Evolutionary conservation across 2,113 vertebrate species (phyloP), one percentile per base, ranked within the genome.

Genomic region (Megaleporinus macrocephalus): DNA sequence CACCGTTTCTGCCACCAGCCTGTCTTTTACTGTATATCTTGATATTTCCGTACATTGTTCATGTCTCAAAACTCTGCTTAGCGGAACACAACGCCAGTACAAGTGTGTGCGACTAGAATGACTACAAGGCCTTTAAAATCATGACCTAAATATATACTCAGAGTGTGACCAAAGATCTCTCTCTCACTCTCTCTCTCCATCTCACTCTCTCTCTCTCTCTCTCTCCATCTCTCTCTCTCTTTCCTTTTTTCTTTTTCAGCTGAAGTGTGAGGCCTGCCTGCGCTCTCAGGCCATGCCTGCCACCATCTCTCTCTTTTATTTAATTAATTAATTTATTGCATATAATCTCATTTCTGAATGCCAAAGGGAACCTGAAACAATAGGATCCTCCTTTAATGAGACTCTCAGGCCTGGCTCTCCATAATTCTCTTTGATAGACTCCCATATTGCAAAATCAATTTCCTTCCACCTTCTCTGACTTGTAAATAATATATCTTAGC

Each of bases 351-450:
- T 83, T 82, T 86, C 85, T 84, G 88, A 84, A 53, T 24, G 85
- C 83, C 84, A 72, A 53, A 65, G 78, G 80, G n/a, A 55, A 72
- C 26, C 59, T 84, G 62, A 86, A 89, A 84, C 89, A 76, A 63
- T 83, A 83, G 84, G 87, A 85, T 79, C 87, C 82, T 84, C 89
- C 81, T 91, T 91, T 90, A 91, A 90, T 89, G 89, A 90, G 86
- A 85, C 83, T 82, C 78, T 61, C 77, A 84, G 88, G 84, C 86
- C 76, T 76, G 81, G 82, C 89, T 70, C 79, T 89, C 86, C 82
- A 91, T 91, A 90, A 91, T 90, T 91, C 91, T 90, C 81, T 89
- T 88, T 91, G 91, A 92, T 89, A 89, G 91, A 93, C 85, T 86
- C 81, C 55, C 83, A 85, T 82, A 91, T 90, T 89, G 89, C 86